phyloP scores from a whole-genome alignment of 2,797 vertebrate genomes.

The Crocodylus rhombifer region DNA sequence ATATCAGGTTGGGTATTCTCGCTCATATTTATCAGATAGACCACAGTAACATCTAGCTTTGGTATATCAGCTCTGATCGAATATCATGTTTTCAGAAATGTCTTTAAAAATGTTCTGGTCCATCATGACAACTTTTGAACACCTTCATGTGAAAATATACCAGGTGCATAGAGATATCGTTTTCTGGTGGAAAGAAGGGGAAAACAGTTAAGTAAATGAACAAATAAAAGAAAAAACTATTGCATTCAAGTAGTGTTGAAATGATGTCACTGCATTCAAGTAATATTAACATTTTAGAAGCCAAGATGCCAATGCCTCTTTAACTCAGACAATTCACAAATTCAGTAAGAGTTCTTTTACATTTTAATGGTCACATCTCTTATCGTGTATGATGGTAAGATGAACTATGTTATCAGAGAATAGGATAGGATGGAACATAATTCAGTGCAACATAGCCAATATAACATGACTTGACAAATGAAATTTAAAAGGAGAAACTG shows the following conservation, averaged over 20 bases:
- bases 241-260: not conserved
- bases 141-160: constrained; percentile 54
- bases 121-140: constrained; percentile 50
- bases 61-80: constrained; percentile 25
- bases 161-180: constrained; percentile 75
- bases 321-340: constrained; percentile 77
- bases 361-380: constrained; percentile 73
- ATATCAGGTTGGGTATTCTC: constrained; percentile 43
- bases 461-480: constrained; percentile 73
- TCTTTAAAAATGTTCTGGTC: constrained; percentile 23
- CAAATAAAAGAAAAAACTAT: not conserved
- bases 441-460: constrained; percentile 68
- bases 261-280: constrained; percentile 13
- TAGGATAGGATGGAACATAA: constrained; percentile 73
- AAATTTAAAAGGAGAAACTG: constrained; percentile 74
- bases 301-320: constrained; percentile 70
- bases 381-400: constrained; percentile 74
- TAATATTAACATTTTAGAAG: constrained; percentile 64
- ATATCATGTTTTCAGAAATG: constrained; percentile 50
- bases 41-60: constrained; percentile 58
- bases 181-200: constrained; percentile 47
- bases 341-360: constrained; percentile 77
- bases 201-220: constrained; percentile 55
- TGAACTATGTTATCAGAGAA: constrained; percentile 74
- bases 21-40: constrained; percentile 59